Percentiles rank a stretch among this genome's conserved stretches.
Conservation (phyloP, 2,888 invertebrate species). For the Plebejus anna region DNA sequence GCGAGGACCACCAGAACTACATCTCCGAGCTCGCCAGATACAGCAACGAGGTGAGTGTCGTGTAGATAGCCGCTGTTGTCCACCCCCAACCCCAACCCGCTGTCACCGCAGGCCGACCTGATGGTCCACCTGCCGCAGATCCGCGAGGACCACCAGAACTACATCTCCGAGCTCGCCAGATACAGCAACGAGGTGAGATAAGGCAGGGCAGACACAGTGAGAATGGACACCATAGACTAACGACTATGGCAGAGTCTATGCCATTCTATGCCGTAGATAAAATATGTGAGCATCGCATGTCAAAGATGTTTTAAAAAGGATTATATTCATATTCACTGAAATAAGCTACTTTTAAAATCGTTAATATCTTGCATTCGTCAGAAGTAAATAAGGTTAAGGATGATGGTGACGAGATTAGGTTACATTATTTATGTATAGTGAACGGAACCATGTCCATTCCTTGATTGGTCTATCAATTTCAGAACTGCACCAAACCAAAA, state of each 20-base stretch:
- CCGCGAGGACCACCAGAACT: conserved; percentile 97
- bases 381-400: no score
- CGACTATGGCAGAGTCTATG: no score
- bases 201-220: background rate
- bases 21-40: conserved; percentile 97
- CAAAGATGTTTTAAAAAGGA: no score
- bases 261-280: no score
- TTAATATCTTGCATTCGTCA: no score
- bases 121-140: conserved; percentile 97
- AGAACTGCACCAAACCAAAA: no score
- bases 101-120: conserved; percentile 94
- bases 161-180: conserved; percentile 96
- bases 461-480: no score
- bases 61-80: conserved; percentile 93
- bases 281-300: no score
- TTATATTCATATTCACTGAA: no score
- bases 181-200: conserved; percentile 88
- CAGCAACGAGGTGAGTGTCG: conserved; percentile 86
- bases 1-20: conserved; percentile 98
- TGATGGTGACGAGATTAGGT: background rate
- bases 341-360: no score
- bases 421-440: background rate
- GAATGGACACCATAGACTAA: no score
- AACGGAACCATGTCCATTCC: no score
- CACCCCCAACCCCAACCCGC: conserved; percentile 87